Evolutionary conservation across 1,140 invertebrate species (phyloP).

Genomic region (Andricus grossulariae): DNA sequence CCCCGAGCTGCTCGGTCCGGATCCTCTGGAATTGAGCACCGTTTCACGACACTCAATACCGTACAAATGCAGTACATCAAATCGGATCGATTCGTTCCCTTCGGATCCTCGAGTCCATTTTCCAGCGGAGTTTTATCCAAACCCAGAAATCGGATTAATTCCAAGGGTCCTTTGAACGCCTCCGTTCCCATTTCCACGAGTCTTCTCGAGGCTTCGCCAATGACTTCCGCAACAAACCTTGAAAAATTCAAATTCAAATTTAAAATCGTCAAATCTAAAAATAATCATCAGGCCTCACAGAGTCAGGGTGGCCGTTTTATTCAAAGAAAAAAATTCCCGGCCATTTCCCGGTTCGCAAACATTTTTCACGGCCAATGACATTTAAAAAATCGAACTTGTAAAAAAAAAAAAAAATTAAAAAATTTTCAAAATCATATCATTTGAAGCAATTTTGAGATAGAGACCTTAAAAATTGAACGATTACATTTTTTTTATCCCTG

Average conservation of each 20-base stretch:
- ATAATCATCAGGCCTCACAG: too few relatives aligned
- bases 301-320: too few relatives aligned
- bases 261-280: not conserved
- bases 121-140: slow-evolving; percentile 83
- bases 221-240: slow-evolving; percentile 83
- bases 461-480: too few relatives aligned
- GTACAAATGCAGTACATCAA: slow-evolving; percentile 84
- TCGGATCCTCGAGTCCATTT: slow-evolving; percentile 78
- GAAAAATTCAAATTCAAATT: not conserved
- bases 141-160: slow-evolving; percentile 87
- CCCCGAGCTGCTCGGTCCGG: slow-evolving; percentile 86
- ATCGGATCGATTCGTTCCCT: slow-evolving; percentile 79
- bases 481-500: too few relatives aligned
- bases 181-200: slow-evolving; percentile 79
- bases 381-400: too few relatives aligned
- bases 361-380: too few relatives aligned
- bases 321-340: too few relatives aligned
- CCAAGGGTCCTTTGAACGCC: slow-evolving; percentile 79
- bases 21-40: slow-evolving; percentile 89
- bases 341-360: too few relatives aligned
- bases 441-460: too few relatives aligned
- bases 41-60: slow-evolving; percentile 88
- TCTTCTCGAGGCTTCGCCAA: slow-evolving; percentile 79
- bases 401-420: too few relatives aligned
- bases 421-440: too few relatives aligned